Percentiles rank a stretch among this genome's conserved stretches.
Evolutionary conservation across 2,113 vertebrate genomes (phyloP).

Genomic region (Todiramphus saurophagus): DNA sequence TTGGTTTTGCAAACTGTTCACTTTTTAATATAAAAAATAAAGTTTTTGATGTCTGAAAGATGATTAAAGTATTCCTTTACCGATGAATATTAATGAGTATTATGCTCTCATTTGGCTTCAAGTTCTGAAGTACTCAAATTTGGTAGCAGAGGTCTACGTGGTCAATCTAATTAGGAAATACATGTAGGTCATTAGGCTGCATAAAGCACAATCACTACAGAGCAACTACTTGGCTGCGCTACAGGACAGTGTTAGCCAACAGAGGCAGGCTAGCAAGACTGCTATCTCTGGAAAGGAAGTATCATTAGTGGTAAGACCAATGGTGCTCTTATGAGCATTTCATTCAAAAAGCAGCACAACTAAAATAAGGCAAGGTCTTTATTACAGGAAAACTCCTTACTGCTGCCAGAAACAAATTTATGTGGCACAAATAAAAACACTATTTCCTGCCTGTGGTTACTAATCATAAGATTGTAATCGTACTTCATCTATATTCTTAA

Average conservation of each 20-base stretch:
- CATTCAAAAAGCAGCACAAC: not conserved
- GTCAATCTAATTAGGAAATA: not conserved
- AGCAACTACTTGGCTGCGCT: constrained; percentile 2
- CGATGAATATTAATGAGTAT: not conserved
- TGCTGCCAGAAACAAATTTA: not conserved
- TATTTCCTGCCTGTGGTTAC: too few species aligned
- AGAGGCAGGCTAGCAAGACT: not conserved
- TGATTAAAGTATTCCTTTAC: not conserved
- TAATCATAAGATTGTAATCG: too few species aligned
- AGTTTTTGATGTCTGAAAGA: not conserved
- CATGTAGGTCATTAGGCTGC: not conserved
- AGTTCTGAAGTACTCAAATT: not conserved
- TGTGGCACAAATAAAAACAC: not conserved
- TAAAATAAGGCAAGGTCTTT: not conserved
- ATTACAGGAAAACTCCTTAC: not conserved
- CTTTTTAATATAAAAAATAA: not conserved
- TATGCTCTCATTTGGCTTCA: not conserved
- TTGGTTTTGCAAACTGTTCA: not conserved
- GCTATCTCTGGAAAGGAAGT: not conserved
- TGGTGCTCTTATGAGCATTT: not conserved
- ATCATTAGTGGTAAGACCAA: not conserved
- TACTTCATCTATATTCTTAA: not conserved
- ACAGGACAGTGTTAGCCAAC: not conserved
- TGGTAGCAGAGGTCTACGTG: not conserved
- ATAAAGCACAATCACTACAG: not conserved